phyloP scores from a whole-genome alignment of 2,797 vertebrate genomes.

The Mastacembelus armatus region DNA sequence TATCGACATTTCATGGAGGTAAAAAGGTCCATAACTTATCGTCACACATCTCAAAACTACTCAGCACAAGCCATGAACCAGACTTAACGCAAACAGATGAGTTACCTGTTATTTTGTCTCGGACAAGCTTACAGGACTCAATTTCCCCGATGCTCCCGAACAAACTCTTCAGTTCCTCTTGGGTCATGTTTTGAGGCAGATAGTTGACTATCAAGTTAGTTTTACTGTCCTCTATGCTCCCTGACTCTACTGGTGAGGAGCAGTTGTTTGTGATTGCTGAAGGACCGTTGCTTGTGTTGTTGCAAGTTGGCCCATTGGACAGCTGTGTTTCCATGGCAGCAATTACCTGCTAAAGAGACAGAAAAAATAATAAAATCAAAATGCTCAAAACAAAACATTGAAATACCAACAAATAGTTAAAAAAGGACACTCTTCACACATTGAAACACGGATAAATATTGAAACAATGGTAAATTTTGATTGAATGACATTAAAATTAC shows the following conservation, averaged over 20 bases:
- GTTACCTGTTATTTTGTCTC: conserved; percentile 99
- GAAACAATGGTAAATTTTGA: not conserved
- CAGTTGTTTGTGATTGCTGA: conserved; percentile 94
- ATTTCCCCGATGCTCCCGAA: conserved; percentile 99
- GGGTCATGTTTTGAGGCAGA: conserved; percentile 99
- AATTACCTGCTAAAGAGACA: conserved; percentile 95
- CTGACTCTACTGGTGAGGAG: conserved; percentile 94
- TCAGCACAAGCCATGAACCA: not conserved
- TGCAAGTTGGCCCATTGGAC: conserved; percentile 97
- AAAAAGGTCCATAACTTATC: conserved; percentile 42
- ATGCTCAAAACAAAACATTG: conserved; percentile 14
- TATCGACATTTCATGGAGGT: conserved; percentile 32
- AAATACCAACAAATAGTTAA: not conserved
- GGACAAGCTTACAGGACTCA: conserved; percentile 98
- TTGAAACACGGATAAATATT: conserved; percentile 17
- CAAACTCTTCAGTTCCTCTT: conserved; percentile 97
- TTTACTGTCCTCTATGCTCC: conserved; percentile 98
- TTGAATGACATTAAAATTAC: not conserved
- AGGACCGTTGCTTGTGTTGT: conserved; percentile 95
- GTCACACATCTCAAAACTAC: conserved; percentile 14
- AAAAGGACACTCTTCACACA: conserved; percentile 70
- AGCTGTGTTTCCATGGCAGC: conserved; percentile 99
- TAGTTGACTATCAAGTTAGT: conserved; percentile 99
- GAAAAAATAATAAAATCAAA: conserved; percentile 37
- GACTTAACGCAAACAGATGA: conserved; percentile 11